phyloP scores from a whole-genome alignment of 2,797 vertebrate species.

The Lacerta agilis region DNA sequence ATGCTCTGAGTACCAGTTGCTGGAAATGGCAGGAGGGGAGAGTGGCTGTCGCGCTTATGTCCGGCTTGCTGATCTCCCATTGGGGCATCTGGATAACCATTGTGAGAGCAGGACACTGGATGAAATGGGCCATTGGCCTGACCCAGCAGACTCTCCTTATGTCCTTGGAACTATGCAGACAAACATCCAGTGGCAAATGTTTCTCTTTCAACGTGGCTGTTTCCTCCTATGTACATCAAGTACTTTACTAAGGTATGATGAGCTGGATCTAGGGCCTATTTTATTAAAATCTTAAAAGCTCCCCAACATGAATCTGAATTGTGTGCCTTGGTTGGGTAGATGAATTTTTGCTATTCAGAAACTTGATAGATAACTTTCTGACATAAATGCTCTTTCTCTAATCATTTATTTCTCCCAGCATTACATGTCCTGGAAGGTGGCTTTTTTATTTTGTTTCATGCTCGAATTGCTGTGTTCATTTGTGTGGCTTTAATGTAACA shows the following conservation, averaged over 20 bases:
- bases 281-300: neutral
- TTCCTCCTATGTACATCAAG: too few species aligned
- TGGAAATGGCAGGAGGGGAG: too few species aligned
- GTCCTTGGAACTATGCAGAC: too few species aligned
- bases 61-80: too few species aligned
- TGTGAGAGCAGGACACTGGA: too few species aligned
- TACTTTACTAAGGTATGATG: neutral
- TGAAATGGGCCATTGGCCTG: too few species aligned
- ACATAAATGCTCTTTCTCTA: neutral
- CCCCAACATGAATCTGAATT: neutral
- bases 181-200: too few species aligned
- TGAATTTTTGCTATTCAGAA: neutral
- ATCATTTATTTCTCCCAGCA: neutral
- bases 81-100: too few species aligned
- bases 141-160: too few species aligned
- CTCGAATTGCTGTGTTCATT: constrained; percentile 38
- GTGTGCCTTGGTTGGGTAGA: neutral
- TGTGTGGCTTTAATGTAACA: constrained; percentile 41
- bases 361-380: neutral
- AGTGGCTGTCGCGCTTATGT: too few species aligned
- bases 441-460: constrained; percentile 41
- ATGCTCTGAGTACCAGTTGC: too few species aligned
- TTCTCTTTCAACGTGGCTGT: neutral
- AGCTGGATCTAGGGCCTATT: neutral
- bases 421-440: constrained; percentile 31